These are phyloP conservation scores for Sylvia borin DNA, from an alignment of 2,797 vertebrate species.

Conservation along the genomic window DNA sequence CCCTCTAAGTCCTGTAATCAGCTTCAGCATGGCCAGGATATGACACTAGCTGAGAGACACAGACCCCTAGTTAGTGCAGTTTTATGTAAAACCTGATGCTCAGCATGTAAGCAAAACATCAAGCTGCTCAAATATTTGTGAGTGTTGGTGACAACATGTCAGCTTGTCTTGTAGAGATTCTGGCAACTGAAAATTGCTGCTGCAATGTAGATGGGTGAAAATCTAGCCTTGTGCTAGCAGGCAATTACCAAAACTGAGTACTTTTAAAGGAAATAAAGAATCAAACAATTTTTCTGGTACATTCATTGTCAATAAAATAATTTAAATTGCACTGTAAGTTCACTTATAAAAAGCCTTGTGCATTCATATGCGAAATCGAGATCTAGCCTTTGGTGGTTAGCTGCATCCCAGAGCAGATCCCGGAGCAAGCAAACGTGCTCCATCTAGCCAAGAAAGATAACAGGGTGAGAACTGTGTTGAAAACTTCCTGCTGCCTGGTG, in stretches of 20 bases:
- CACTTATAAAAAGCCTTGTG: background rate
- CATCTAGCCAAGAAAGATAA: background rate
- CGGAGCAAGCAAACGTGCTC: background rate
- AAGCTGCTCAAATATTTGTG: constrained; percentile 10
- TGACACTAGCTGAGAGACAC: background rate
- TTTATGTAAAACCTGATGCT: background rate
- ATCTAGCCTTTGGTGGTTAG: background rate
- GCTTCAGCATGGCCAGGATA: background rate
- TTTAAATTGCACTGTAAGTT: background rate
- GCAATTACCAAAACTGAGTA: background rate
- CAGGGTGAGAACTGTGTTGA: background rate
- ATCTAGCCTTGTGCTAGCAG: background rate
- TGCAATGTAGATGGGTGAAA: background rate
- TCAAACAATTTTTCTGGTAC: background rate
- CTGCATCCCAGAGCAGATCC: background rate
- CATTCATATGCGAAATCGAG: background rate
- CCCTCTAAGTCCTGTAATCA: background rate
- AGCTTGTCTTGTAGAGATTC: background rate
- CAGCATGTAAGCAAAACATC: background rate
- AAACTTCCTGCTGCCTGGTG: background rate
- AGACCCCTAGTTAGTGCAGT: background rate
- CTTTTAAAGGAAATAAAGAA: background rate
- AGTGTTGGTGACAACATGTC: background rate
- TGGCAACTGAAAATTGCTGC: background rate
- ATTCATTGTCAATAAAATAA: background rate